phyloP scores from a whole-genome alignment of 2,888 invertebrate species.

The Catocala fraxini region DNA sequence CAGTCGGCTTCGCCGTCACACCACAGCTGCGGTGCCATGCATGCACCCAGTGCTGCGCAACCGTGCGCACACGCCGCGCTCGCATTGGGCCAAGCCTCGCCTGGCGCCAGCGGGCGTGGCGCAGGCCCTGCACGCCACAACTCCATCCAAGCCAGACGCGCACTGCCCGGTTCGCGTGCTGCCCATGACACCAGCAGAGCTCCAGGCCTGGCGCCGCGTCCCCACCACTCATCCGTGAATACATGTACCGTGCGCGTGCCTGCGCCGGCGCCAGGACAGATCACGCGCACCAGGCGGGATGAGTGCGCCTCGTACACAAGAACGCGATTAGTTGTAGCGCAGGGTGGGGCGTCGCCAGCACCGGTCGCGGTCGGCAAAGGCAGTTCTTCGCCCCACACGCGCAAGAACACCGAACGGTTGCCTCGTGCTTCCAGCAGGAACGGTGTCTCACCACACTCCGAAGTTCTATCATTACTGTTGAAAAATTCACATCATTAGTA shows the following conservation, averaged over 20 bases:
- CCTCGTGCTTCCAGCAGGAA: constrained; percentile 94
- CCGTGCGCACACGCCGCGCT: constrained; percentile 67
- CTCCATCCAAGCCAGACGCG: constrained; percentile 92
- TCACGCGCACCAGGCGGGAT: constrained; percentile 87
- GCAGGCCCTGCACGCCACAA: constrained; percentile 60
- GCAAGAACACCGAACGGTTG: constrained; percentile 93
- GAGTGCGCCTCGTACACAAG: constrained; percentile 93
- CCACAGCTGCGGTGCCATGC: constrained; percentile 92
- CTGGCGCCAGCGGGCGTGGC: constrained; percentile 59
- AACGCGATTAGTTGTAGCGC: constrained; percentile 93
- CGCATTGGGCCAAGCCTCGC: constrained; percentile 80
- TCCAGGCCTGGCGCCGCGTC: constrained; percentile 83
- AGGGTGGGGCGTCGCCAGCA: constrained; percentile 89
- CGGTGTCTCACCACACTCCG: constrained; percentile 92
- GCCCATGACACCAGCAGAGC: constrained; percentile 95
- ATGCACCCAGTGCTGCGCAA: constrained; percentile 92
- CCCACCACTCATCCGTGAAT: constrained; percentile 93
- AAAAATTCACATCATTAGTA: background rate
- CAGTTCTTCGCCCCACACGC: constrained; percentile 94
- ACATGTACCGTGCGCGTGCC: constrained; percentile 90
- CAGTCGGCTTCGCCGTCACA: constrained; percentile 89
- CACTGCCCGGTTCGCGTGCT: constrained; percentile 93
- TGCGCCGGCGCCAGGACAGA: constrained; percentile 89
- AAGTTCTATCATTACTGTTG: constrained; percentile 42
- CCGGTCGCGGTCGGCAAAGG: constrained; percentile 85